Conservation (phyloP, 2,888 invertebrate genomes). For the Caradrina kadenii region DNA sequence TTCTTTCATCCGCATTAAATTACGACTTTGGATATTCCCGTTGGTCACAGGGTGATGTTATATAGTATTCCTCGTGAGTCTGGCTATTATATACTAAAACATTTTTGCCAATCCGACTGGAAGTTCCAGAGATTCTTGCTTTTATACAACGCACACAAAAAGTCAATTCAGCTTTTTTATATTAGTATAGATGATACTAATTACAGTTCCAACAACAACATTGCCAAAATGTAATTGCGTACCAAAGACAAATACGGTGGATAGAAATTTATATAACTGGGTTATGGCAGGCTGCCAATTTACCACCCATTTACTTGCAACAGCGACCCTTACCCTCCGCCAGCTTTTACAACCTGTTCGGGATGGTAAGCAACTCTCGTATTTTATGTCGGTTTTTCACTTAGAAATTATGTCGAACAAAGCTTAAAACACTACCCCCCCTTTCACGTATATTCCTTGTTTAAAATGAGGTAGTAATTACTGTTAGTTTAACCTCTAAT, state of each 20-base stretch:
- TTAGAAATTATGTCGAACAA: conserved; percentile 14
- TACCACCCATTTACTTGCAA: conserved; percentile 52
- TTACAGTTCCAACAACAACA: conserved; percentile 37
- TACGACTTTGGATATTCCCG: too few species aligned
- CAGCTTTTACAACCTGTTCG: conserved; percentile 50
- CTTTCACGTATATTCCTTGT: not conserved
- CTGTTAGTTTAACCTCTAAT: not conserved
- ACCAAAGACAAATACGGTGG: conserved; percentile 44
- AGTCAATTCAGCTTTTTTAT: too few species aligned
- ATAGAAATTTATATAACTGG: conserved; percentile 55
- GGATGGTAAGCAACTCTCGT: conserved; percentile 43
- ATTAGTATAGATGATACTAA: conserved; percentile 10
- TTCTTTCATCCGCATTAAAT: too few species aligned
- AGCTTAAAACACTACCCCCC: conserved; percentile 14
- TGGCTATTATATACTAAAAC: too few species aligned
- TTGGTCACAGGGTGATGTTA: too few species aligned
- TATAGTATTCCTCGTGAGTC: too few species aligned
- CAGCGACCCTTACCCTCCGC: conserved; percentile 41
- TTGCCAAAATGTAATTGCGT: conserved; percentile 36
- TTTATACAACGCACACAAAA: too few species aligned
- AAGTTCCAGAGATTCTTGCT: too few species aligned
- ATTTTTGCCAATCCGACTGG: too few species aligned
- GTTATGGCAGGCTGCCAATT: conserved; percentile 54
- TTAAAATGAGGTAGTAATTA: not conserved
- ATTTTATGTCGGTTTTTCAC: conserved; percentile 40